Base-by-base conservation (phyloP, 2,797 vertebrate species). In the Euphonia xanthogaster region DNA sequence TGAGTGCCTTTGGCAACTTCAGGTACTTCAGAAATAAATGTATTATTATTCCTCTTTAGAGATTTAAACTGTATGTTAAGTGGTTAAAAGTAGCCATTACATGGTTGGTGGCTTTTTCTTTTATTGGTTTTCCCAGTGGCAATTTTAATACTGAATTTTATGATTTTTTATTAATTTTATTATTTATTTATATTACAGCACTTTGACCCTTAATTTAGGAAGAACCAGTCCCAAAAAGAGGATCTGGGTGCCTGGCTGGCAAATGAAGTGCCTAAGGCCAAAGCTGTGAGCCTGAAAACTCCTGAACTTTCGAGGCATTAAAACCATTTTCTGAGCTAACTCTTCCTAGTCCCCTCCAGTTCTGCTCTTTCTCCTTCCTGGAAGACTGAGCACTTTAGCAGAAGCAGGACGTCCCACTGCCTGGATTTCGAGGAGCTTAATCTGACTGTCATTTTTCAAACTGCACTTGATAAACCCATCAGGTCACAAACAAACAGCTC, bases 61-160 rank as follows among this genome's bases (percentile, higher is more conserved):
- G 94, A 96, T 95, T 96, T 96, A 93, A 97, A 97, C 95, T 96
- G 85, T 93, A 93, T 90, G 86, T 96, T 96, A 96, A 96, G 95
- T 97, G 94, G 94, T 94, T 96, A 94, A 96, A 96, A 97, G 95
- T 97, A 96, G 94, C 94, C 95, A 95, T 93, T 95, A 92, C 95
- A 96, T 93, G 94, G 88, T 94, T 90, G 95, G 94, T 96, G 92
- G 88, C 93, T 96, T 96, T 96, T 93, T 88, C 94, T 94, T 92
- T 95, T 96, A 97, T 94, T 92, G 84, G 90, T 54, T 96, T 94
- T 94, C 95, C 94, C 95, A 96, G 53, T 89, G 95, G 94, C 83
- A 83, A 91, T 91, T 96, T 92, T 86, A 95, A 96, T 77, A 75
- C 68, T 39, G 92, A 94, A 91, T 96, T 96, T 92, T 96, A 96